Evolutionary conservation across 2,797 vertebrate genomes (phyloP).

Genomic region (Neopelma chrysocephalum): DNA sequence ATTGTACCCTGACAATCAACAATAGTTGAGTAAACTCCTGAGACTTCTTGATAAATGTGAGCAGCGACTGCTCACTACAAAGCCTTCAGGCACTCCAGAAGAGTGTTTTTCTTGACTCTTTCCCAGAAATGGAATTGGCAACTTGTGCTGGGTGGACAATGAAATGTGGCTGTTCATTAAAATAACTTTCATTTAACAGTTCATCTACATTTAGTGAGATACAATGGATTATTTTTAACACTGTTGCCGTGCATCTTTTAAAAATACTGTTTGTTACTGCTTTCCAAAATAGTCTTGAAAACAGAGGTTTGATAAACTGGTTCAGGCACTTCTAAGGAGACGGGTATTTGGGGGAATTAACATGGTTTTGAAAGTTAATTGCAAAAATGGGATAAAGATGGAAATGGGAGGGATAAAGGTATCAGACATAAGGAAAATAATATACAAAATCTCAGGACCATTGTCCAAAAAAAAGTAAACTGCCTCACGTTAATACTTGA

Average conservation of each 20-base stretch:
- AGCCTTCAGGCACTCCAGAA: conserved; percentile 47
- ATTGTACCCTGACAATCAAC: conserved; percentile 48
- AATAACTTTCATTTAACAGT: conserved; percentile 69
- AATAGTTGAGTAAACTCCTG: conserved; percentile 39
- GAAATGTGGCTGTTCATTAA: conserved; percentile 63
- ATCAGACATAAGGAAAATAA: neutral
- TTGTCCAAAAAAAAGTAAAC: neutral
- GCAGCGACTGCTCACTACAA: neutral
- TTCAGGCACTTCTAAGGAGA: neutral
- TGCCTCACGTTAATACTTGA: neutral
- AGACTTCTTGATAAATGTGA: conserved; percentile 66
- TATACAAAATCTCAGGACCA: neutral
- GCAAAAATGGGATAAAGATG: neutral
- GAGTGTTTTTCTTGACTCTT: conserved; percentile 75
- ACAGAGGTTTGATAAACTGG: neutral
- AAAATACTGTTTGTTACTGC: neutral
- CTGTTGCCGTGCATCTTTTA: neutral
- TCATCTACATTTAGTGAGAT: conserved; percentile 46
- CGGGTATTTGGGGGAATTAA: neutral
- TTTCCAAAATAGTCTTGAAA: conserved; percentile 10
- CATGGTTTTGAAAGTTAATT: neutral
- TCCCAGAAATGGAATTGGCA: conserved; percentile 73
- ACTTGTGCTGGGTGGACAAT: conserved; percentile 65
- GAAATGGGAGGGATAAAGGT: neutral
- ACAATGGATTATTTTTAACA: conserved; percentile 76